These are phyloP conservation scores for Epirrita christyi DNA, from an alignment of 2,888 invertebrate genomes.

Conservation along the genomic window DNA sequence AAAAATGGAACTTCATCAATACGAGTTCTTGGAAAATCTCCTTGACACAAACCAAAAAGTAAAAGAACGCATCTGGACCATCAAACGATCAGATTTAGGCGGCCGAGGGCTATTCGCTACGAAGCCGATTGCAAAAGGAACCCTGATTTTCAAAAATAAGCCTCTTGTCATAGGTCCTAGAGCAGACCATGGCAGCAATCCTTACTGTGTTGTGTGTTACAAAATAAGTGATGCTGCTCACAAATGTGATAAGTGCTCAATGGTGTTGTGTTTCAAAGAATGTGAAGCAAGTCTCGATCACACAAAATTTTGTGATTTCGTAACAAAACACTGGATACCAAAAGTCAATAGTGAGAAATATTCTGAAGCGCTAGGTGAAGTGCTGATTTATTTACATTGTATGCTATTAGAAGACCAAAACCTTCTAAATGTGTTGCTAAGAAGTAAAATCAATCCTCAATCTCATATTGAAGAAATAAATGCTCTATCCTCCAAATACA, in stretches of 20 bases:
- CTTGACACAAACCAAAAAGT: slow-evolving; percentile 33
- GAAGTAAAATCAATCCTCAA: slow-evolving; percentile 44
- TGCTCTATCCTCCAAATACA: slow-evolving; percentile 56
- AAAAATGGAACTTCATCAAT: slow-evolving; percentile 44
- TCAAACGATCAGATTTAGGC: slow-evolving; percentile 84
- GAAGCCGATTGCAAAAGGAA: slow-evolving; percentile 85
- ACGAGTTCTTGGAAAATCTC: slow-evolving; percentile 35
- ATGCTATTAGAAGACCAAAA: slow-evolving; percentile 66
- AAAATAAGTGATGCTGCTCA: slow-evolving; percentile 61
- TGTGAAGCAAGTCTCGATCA: slow-evolving; percentile 86
- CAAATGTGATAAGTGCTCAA: slow-evolving; percentile 86
- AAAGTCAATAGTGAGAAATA: slow-evolving; percentile 44
- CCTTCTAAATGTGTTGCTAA: slow-evolving; percentile 77
- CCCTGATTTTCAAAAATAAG: slow-evolving; percentile 87
- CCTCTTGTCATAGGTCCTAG: slow-evolving; percentile 88
- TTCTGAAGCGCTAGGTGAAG: slow-evolving; percentile 47
- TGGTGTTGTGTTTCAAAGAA: slow-evolving; percentile 86
- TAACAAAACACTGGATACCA: slow-evolving; percentile 78
- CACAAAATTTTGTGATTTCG: slow-evolving; percentile 85
- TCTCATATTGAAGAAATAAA: slow-evolving; percentile 78
- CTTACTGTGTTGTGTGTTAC: slow-evolving; percentile 87
- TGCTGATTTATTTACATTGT: slow-evolving; percentile 61
- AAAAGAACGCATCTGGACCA: slow-evolving; percentile 76
- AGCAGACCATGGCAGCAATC: slow-evolving; percentile 74
- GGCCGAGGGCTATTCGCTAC: slow-evolving; percentile 90